Base-by-base conservation (phyloP, 2,113 vertebrate genomes). In the Lethenteron camtschaticum region DNA sequence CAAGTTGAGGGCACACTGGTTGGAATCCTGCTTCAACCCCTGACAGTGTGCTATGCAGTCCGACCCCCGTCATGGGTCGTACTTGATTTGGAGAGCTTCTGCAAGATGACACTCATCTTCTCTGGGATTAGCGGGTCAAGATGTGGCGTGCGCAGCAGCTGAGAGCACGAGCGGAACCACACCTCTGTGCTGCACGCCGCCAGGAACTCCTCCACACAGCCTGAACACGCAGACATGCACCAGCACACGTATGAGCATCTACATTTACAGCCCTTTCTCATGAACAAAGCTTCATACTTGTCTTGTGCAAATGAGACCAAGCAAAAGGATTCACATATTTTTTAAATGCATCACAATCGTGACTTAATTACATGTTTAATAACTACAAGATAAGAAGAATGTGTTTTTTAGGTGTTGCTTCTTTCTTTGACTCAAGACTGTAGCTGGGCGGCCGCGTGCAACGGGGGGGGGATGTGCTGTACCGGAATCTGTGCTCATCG, bases 21-120 rank as follows among this genome's bases (percentile, higher is more conserved):
- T 66, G 60, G 60, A 66, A 66, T 14, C 60, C 60, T 66, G 60
- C 18, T 41, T 41, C 41, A 41, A 66, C 7, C 18, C 18, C 60
- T 66, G 60, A 66, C 7, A 66, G 60, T 41, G 5, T 41, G 8
- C 60, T 66, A 66, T 8, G 56, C 13, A 69, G 18, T 55, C 24
- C 24, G 68, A 69, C 55, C 55, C 58, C 57, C 12, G 58, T 68
- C 14, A 18, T 73, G 74, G 73, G 41, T 24, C 79, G 81, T 80
- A 92, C 90, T 85, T 89, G 74, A 88, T 83, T 80, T 81, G 57
- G 88, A 94, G 75, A 95, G 86, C 59, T 90, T 95, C 78, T 92
- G 88, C 10, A 96, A 83, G 59, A 92, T 77, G 74, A 88, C 81
- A 72, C 83, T 84, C 72, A 90, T 77, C 75, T 91, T 95, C 77